phyloP scores from a whole-genome alignment of 2,797 vertebrate genomes.

The Ptychadena robeensis region DNA sequence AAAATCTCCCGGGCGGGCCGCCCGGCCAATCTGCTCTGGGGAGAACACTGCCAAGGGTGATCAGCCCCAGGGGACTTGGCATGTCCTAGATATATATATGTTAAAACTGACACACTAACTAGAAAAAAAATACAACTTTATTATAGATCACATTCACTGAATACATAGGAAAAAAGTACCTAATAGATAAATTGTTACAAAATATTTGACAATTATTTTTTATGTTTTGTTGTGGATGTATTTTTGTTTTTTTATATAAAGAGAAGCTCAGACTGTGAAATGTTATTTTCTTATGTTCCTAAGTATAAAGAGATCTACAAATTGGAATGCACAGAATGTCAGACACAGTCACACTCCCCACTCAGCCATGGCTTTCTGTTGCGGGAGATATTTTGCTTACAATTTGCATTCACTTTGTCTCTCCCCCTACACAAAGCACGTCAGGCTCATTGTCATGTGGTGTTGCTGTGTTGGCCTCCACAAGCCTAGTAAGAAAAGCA shows the following conservation, averaged over 20 bases:
- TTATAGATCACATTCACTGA: no score
- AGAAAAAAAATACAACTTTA: no score
- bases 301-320: neutral
- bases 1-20: no score
- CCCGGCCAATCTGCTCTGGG: no score
- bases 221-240: neutral
- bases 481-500: neutral
- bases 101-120: no score
- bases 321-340: conserved; percentile 49
- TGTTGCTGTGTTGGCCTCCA: neutral
- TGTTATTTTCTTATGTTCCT: neutral
- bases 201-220: neutral
- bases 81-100: no score
- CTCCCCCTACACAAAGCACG: conserved; percentile 21
- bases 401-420: conserved; percentile 34
- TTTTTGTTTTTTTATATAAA: neutral
- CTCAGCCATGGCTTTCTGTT: conserved; percentile 24
- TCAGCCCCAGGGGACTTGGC: no score
- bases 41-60: no score
- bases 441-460: conserved; percentile 11
- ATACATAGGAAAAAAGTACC: no score
- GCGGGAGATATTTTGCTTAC: conserved; percentile 13
- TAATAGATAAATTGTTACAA: no score
- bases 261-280: neutral
- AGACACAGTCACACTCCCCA: conserved; percentile 30